These are phyloP conservation scores for Pelodytes ibericus DNA, from an alignment of 2,797 vertebrate genomes.

Conservation along the genomic window DNA sequence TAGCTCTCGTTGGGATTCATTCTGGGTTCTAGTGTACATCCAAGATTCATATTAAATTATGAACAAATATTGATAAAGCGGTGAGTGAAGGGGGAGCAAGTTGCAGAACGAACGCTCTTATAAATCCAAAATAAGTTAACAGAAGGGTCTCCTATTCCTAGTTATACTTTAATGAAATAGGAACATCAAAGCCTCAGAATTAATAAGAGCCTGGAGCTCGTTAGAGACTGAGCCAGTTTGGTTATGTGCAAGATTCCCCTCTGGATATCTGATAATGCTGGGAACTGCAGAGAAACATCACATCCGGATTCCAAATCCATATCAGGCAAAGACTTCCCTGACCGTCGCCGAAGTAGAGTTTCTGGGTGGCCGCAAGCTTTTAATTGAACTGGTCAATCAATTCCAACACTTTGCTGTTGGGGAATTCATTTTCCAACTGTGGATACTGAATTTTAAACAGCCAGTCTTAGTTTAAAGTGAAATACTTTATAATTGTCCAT, in stretches of 20 bases:
- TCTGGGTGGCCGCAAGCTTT: slow-evolving; percentile 15
- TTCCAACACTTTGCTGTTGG: slow-evolving; percentile 66
- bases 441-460: slow-evolving; percentile 67
- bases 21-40: slow-evolving; percentile 18
- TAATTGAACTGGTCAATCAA: slow-evolving; percentile 72
- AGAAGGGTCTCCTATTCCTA: slow-evolving; percentile 4
- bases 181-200: slow-evolving; percentile 29
- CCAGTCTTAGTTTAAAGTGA: slow-evolving; percentile 67
- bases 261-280: slow-evolving; percentile 19
- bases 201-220: slow-evolving; percentile 10
- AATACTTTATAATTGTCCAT: slow-evolving; percentile 50
- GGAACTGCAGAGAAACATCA: not conserved
- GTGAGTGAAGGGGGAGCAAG: not conserved
- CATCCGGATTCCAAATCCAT: slow-evolving; percentile 23
- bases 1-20: slow-evolving; percentile 11
- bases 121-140: not conserved
- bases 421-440: slow-evolving; percentile 66
- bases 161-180: slow-evolving; percentile 21
- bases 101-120: not conserved
- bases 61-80: slow-evolving; percentile 29
- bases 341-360: slow-evolving; percentile 23
- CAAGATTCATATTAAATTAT: slow-evolving; percentile 27
- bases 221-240: slow-evolving; percentile 32
- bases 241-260: slow-evolving; percentile 24
- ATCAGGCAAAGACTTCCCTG: slow-evolving; percentile 17